Percentiles rank a stretch among this genome's conserved stretches.
These are phyloP conservation scores for Xestia sexstrigata DNA, from an alignment of 2,888 invertebrate genomes.

Conservation along the genomic window DNA sequence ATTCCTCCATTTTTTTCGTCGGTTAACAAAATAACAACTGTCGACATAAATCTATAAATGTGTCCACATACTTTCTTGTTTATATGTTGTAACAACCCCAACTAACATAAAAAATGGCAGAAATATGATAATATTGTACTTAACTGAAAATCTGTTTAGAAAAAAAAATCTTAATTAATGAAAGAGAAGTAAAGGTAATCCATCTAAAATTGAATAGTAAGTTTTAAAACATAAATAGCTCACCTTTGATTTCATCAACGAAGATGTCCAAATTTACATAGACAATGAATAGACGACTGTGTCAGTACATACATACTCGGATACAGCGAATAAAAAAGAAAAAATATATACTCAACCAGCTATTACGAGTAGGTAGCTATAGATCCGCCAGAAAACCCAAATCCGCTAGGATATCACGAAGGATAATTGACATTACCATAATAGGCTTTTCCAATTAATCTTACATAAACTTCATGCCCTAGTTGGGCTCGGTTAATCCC, in stretches of 20 bases:
- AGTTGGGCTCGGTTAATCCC: constrained; percentile 25
- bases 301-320: no score
- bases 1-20: no score
- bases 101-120: background rate
- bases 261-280: no score
- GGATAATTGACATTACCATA: constrained; percentile 29
- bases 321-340: background rate
- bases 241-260: no score
- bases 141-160: background rate
- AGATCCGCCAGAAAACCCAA: background rate
- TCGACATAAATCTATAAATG: no score
- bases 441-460: constrained; percentile 32
- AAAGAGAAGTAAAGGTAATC: no score
- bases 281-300: no score
- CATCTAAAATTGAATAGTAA: no score
- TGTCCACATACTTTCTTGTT: background rate
- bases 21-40: no score
- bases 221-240: no score
- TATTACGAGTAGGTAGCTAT: background rate
- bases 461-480: constrained; percentile 9
- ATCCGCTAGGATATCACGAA: background rate
- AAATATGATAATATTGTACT: background rate
- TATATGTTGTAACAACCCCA: background rate
- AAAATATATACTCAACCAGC: background rate
- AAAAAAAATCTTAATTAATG: background rate